Base-by-base conservation (phyloP, 2,113 vertebrate genomes). In the Microtus ochrogaster region DNA sequence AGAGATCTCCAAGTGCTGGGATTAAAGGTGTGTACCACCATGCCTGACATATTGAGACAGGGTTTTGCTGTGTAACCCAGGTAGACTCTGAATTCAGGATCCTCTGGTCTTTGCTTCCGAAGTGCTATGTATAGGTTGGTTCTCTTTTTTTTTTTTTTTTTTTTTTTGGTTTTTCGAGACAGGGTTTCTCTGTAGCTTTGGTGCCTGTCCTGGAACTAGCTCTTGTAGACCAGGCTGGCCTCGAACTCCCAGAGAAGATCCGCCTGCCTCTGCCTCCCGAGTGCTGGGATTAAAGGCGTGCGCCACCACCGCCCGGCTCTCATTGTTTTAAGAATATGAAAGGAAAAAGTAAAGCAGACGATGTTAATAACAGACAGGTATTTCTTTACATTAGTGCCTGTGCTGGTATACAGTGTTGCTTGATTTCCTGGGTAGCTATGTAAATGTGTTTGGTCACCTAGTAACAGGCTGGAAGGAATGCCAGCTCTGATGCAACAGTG, bases 371-470 rank as follows among this genome's bases (percentile, higher is more conserved):
- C 77, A 83, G 72, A 41, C 19, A 85, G 84, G 26, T 94, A n/a
- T 91, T 93, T 94, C 68, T 93, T 55, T 66, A 82, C 55, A 81
- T 96, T 85, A 81, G 90, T 21, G 14, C 92, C 82, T 92, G 70
- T 65, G 58, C 76, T 76, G 36, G 44, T 90, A 88, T 85, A 30
- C 3, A 2, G 41, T 70, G 61, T 86, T 94, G 76, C 79, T 63
- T 68, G 72, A 92, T 95, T 95, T 96, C 94, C 90, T 96, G 79
- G 47, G 70, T 33, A 93, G 90, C 92, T 83, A 39, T 82, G 94
- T 68, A 96, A 41, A 94, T 30, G 47, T 76, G 21, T 72, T 86
- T 94, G 74, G 92, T 97, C 7, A 65, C 97, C 89, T 97, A 97
- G 97, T 95, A 98, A 95, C 96, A 36, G 73, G 72, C 90, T 82